Conservation (phyloP, 2,797 vertebrate genomes). For the Tamandua tetradactyla region DNA sequence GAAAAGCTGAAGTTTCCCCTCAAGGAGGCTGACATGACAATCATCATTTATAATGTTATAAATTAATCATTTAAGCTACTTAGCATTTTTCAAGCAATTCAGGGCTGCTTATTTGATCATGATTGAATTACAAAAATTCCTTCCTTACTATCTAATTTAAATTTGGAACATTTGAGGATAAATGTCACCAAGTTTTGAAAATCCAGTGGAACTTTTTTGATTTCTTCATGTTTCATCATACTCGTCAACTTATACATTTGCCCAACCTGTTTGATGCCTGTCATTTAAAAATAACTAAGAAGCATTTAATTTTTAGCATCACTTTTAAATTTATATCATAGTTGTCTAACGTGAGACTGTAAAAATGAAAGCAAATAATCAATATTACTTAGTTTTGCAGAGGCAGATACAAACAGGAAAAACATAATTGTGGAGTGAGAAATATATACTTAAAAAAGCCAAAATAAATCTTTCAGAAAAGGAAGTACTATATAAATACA, state of each 20-base stretch:
- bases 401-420: not conserved
- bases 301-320: too few species aligned
- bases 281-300: not conserved
- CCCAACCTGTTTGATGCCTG: not conserved
- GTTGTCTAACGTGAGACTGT: not conserved
- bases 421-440: not conserved
- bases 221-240: too few species aligned
- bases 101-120: too few species aligned
- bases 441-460: not conserved
- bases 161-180: not conserved
- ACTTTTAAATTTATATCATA: too few species aligned
- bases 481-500: not conserved
- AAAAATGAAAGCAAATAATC: not conserved
- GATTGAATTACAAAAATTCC: too few species aligned
- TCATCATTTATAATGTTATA: not conserved
- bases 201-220: too few species aligned
- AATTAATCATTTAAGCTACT: not conserved
- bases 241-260: not conserved
- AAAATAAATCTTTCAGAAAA: not conserved
- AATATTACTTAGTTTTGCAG: not conserved
- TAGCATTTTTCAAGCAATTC: not conserved
- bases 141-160: too few species aligned
- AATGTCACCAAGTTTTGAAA: not conserved
- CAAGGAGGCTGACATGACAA: not conserved
- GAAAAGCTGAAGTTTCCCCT: not conserved